Percentiles rank a stretch among this genome's conserved stretches.
Conservation (phyloP, 2,113 vertebrate genomes). For the Zosterops japonicus region DNA sequence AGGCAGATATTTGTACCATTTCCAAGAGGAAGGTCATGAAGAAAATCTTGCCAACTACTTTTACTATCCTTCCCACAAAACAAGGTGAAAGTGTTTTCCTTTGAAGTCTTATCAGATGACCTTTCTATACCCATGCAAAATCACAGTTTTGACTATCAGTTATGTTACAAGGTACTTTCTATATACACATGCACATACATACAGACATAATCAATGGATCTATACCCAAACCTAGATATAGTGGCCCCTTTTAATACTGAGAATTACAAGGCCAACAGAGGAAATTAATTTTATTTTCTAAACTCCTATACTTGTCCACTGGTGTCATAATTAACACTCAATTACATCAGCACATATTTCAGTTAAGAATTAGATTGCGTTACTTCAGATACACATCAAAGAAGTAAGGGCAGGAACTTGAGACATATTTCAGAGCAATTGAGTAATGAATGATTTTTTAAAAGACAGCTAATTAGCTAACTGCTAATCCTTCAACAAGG, state of each 20-base stretch:
- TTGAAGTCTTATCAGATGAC: neutral
- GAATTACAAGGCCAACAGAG: neutral
- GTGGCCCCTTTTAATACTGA: neutral
- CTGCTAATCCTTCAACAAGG: neutral
- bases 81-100: neutral
- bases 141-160: neutral
- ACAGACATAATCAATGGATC: neutral
- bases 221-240: neutral
- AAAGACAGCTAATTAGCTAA: neutral
- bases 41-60: neutral
- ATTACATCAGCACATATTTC: neutral
- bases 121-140: neutral
- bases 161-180: no score
- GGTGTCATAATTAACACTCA: neutral
- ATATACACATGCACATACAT: no score
- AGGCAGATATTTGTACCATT: fast-evolving
- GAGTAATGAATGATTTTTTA: neutral
- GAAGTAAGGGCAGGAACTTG: neutral
- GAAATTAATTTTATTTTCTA: neutral
- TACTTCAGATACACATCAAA: neutral
- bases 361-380: neutral
- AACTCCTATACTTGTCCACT: neutral
- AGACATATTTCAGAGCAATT: neutral
- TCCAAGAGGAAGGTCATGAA: neutral
- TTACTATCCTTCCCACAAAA: neutral